Evolutionary conservation across 2,113 vertebrate genomes (phyloP), one percentile per base, ranked within the genome.

Genomic region (Hydrochoerus hydrochaeris): DNA sequence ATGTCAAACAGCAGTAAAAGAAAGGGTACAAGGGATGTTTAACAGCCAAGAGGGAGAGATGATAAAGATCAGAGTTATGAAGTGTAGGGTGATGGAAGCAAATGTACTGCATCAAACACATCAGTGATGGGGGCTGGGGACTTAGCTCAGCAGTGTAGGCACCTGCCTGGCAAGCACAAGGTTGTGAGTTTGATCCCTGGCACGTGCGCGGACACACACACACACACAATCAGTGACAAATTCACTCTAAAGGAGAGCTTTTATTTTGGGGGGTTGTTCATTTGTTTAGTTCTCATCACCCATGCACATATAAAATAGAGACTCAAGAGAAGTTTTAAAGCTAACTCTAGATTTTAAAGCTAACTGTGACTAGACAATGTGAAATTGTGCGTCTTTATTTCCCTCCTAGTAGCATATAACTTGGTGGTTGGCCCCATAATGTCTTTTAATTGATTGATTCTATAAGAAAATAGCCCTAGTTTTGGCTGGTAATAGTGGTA

Each of bases 61-160:
- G 90, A 95, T 62, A 41, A 82, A 85, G 49, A 35, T 75, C 35
- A 77, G 58, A 84, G 82, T 75, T n/a, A 8, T 88, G 77, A 93
- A 62, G 57, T 44, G n/a, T n/a, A 38, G 12, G 49, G n/a, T 12
- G 71, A 62, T 1, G 41, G 77, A 28, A 87, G 38, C 30, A 38
- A 87, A 10, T 10, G 7, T 24, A 14, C 52, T 26, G 1, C 4
- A 38, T 12, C 58, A 26, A 22, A 22, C 24, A 81, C 30, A 7
- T 28, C 19, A 52, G 49, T 52, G 49, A 52, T 9, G 10, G 49
- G 49, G 49, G 10, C 49, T 52, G 49, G 49, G 49, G 49, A 52
- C 10, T 52, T 10, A 52, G 49, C 8, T 52, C 49, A 52, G 49
- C 49, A 52, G 49, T 52, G 49, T 52, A 52, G 10, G 5, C 10